Conservation (phyloP, 2,113 vertebrate species). For the Chloebia gouldiae region DNA sequence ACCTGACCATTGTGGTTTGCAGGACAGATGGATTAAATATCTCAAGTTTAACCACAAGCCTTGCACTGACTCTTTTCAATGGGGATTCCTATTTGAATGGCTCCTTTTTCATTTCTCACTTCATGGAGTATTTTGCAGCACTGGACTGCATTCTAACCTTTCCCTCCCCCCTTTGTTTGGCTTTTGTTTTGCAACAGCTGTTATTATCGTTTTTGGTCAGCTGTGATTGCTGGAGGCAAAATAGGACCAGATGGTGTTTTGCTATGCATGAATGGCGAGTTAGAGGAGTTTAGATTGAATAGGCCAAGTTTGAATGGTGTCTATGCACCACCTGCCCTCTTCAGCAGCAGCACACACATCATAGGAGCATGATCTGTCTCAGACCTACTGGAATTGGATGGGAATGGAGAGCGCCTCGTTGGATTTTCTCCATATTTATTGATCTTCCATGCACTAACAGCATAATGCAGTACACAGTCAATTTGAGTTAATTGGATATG, state of each 20-base stretch:
- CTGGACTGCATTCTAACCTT: conserved; percentile 95
- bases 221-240: conserved; percentile 99
- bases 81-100: conserved; percentile 74
- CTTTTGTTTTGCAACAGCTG: conserved; percentile 99
- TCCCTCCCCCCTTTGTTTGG: conserved; percentile 91
- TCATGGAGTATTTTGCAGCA: conserved; percentile 83
- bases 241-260: conserved; percentile 99
- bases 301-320: conserved; percentile 99
- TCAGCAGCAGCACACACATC: conserved; percentile 84
- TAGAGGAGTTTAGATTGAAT: conserved; percentile 97
- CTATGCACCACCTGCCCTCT: conserved; percentile 99
- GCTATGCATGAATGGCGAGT: conserved; percentile 99
- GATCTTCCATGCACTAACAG: conserved; percentile 90
- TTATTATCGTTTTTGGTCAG: conserved; percentile 99
- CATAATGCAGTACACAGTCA: conserved; percentile 90
- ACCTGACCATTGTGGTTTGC: conserved; percentile 76
- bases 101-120: conserved; percentile 80
- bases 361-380: conserved; percentile 88
- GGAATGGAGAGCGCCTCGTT: conserved; percentile 78
- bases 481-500: conserved; percentile 98
- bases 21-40: conserved; percentile 77
- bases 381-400: conserved; percentile 77
- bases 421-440: conserved; percentile 92
- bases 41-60: conserved; percentile 81
- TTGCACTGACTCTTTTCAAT: conserved; percentile 71